phyloP scores from a whole-genome alignment of 2,113 vertebrate species.

The Malurus melanocephalus region DNA sequence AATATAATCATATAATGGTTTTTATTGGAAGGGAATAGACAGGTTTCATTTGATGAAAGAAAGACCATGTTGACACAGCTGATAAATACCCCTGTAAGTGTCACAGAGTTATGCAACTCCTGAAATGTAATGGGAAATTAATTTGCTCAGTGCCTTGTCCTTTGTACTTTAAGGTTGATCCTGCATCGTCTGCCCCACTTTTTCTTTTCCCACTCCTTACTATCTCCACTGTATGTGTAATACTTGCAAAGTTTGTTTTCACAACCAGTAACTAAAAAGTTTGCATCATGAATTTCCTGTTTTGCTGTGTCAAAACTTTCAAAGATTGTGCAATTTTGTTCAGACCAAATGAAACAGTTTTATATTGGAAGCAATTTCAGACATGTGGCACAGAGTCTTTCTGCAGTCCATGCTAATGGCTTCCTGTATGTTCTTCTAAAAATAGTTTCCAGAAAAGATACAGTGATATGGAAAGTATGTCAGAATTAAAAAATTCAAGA shows the following conservation, averaged over 20 bases:
- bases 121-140: background rate
- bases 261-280: background rate
- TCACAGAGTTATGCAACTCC: background rate
- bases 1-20: background rate
- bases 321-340: slow-evolving; percentile 70
- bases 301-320: slow-evolving; percentile 66
- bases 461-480: background rate
- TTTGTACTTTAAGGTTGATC: background rate
- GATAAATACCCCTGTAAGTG: background rate
- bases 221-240: background rate
- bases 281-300: slow-evolving; percentile 71
- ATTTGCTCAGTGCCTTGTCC: background rate
- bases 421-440: background rate
- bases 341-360: slow-evolving; percentile 38
- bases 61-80: background rate
- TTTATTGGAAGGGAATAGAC: background rate
- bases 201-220: background rate
- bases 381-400: background rate
- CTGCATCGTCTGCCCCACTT: background rate
- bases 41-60: background rate
- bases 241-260: slow-evolving; percentile 27
- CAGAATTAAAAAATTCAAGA: background rate
- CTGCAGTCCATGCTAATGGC: background rate
- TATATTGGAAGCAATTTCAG: slow-evolving; percentile 12
- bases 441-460: background rate